Conservation (phyloP, 2,888 invertebrate genomes). For the Polymixis flavicincta region DNA sequence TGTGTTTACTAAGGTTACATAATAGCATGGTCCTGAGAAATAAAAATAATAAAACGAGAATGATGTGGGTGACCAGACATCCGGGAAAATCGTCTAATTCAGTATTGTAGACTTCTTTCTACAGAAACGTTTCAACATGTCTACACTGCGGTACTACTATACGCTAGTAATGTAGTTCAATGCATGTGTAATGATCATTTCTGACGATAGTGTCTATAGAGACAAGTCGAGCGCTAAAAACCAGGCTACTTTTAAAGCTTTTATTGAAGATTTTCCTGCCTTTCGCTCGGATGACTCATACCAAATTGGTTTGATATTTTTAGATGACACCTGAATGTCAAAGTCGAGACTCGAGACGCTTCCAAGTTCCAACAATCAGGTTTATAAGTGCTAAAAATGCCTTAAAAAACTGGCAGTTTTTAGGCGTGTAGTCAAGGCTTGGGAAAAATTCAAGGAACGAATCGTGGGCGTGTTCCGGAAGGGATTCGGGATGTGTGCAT, state of each 20-base stretch:
- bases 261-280: conserved; percentile 29
- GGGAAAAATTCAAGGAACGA: conserved; percentile 4
- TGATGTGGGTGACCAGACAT: not conserved
- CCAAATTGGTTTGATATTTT: conserved; percentile 37
- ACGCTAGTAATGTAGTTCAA: no score
- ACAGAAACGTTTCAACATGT: not conserved
- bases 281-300: conserved; percentile 37
- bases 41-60: conserved; percentile 16
- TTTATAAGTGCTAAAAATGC: conserved; percentile 23
- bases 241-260: not conserved
- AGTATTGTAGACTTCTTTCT: not conserved
- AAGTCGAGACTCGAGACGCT: conserved; percentile 16
- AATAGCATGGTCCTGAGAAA: not conserved
- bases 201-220: not conserved
- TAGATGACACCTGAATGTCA: conserved; percentile 48
- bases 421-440: conserved; percentile 4
- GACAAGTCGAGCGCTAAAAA: not conserved
- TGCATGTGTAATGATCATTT: conserved; percentile 1
- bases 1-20: conserved; percentile 2
- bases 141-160: no score
- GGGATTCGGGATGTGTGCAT: conserved; percentile 5
- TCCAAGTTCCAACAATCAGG: conserved; percentile 28
- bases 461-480: conserved; percentile 23
- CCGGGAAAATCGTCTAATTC: not conserved
- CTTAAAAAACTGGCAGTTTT: conserved; percentile 20